A percentile compares a stretch with the other conserved stretches of the same genome.
Evolutionary conservation across 2,888 invertebrate species (phyloP).

Genomic region (Pimpla rufipes): DNA sequence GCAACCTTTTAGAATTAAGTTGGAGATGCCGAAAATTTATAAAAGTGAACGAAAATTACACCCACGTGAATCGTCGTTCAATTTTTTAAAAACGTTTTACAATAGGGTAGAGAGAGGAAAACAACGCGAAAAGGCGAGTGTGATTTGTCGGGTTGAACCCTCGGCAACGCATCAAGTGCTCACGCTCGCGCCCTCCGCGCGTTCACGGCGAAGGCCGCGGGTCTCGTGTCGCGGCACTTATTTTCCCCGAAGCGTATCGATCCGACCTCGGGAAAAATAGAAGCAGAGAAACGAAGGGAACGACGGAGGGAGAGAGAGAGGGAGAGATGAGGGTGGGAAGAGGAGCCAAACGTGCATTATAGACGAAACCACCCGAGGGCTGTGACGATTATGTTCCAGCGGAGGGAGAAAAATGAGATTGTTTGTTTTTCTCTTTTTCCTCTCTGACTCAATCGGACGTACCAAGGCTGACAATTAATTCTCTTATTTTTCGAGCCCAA

Average conservation of each 20-base stretch:
- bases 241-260: conserved; percentile 66
- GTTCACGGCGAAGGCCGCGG: conserved; percentile 68
- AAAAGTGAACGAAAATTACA: not conserved
- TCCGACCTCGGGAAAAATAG: conserved; percentile 56
- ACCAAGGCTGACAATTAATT: conserved; percentile 10
- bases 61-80: too few relatives aligned
- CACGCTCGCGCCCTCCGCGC: conserved; percentile 45
- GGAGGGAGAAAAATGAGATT: not conserved
- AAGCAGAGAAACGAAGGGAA: conserved; percentile 34
- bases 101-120: too few relatives aligned
- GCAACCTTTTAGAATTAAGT: too few relatives aligned
- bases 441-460: not conserved
- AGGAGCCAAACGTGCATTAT: conserved; percentile 10
- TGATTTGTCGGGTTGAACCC: conserved; percentile 9
- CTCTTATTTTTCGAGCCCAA: not conserved
- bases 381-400: conserved; percentile 4
- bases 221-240: conserved; percentile 65
- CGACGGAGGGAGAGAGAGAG: not conserved
- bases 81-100: too few relatives aligned
- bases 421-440: conserved; percentile 21
- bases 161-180: conserved; percentile 43
- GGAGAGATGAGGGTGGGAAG: conserved; percentile 16
- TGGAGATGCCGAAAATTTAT: not conserved
- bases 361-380: not conserved
- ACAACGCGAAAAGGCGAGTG: conserved; percentile 39